phyloP scores from a whole-genome alignment of 2,888 invertebrate species.

The Trachelus iudaicus region DNA sequence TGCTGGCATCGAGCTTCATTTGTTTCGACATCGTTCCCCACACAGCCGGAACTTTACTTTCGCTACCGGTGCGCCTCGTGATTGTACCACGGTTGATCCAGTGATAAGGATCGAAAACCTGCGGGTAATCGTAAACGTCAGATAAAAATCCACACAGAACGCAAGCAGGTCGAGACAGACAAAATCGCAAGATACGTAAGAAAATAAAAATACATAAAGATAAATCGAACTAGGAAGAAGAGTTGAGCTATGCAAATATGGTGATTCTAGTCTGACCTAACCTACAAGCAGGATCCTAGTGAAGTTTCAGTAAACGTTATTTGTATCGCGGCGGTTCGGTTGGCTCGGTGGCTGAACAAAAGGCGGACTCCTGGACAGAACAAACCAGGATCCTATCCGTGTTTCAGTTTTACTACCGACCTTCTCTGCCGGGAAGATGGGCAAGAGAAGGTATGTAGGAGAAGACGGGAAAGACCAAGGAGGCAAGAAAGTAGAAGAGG shows the following conservation, averaged over 20 bases:
- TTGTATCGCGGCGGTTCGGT: background rate
- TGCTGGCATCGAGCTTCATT: constrained; percentile 11
- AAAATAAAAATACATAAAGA: background rate
- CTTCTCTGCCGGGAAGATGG: constrained; percentile 25
- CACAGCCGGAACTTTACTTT: background rate
- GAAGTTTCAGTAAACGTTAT: background rate
- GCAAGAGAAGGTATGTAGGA: constrained; percentile 23
- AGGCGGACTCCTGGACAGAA: constrained; percentile 29
- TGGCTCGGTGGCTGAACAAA: constrained; percentile 23
- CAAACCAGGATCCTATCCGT: constrained; percentile 26
- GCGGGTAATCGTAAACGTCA: background rate
- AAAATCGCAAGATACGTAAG: background rate
- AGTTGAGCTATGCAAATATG: background rate
- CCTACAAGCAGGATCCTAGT: background rate
- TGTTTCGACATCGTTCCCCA: constrained; percentile 10
- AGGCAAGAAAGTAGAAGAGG: constrained; percentile 21
- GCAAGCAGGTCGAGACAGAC: background rate
- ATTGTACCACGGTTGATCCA: background rate
- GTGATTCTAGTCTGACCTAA: background rate
- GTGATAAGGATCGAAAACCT: background rate
- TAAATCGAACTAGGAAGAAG: background rate
- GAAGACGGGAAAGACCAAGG: constrained; percentile 15
- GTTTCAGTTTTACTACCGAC: constrained; percentile 11
- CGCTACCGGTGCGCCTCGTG: background rate
- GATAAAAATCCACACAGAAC: background rate